Evolutionary conservation across 2,113 vertebrate species (phyloP), one percentile per base, ranked within the genome.

Genomic region (Pelodiscus sinensis): DNA sequence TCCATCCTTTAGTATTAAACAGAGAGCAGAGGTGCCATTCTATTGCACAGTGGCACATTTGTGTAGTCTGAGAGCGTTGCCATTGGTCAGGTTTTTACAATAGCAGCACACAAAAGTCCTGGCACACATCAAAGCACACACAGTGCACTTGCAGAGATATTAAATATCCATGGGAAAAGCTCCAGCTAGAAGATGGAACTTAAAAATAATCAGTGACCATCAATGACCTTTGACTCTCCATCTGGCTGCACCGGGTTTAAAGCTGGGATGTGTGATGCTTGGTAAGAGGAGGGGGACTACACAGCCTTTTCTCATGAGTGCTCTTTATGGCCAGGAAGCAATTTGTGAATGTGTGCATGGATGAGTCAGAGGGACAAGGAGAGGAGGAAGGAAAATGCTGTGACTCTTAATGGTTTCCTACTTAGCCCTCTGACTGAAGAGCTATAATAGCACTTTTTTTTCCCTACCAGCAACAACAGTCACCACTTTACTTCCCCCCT

Each of bases 181-280:
- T 95, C 95, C 89, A 95, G 81, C 82, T 68, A 85, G 87, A 94
- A 96, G 50, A 89, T 77, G 51, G 27, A 82, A 54, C 57, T 94
- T 97, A 94, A 95, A 97, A 92, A 97, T 95, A 97, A 94, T 96
- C 94, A 79, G 82, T 96, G 96, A 96, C 92, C 89, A 90, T 91
- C 92, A 95, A 94, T 96, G 95, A 94, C 95, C 95, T 97, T 89
- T 95, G 94, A 89, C 83, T 95, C 82, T 96, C 89, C 79, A 87
- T 93, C 95, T 97, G 97, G 84, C 93, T 91, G 90, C 81, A 51
- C 94, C 52, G 60, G 51, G 54, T 90, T 82, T 92, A 94, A 96
- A 92, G 81, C 80, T 90, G 86, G 81, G 75, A 58, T 95, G 31
- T 89, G 75, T 91, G 92, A 89, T 22, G 80, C 35, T 87, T 81